Conservation (phyloP, 37 sponge, comb jelly and placozoan genomes). For the Mnemiopsis leidyi region DNA sequence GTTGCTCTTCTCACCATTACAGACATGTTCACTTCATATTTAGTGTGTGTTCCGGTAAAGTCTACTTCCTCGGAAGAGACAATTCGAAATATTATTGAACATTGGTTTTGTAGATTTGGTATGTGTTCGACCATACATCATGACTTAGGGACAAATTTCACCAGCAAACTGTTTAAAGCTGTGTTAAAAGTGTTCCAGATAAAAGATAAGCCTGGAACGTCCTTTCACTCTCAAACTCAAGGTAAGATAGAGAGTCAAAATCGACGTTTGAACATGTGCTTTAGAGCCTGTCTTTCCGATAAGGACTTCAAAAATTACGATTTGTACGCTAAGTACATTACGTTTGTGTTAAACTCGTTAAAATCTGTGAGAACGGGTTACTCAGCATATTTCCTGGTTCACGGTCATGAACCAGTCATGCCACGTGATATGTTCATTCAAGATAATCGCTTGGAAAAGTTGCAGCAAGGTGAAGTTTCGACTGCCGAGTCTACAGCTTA, state of each 20-base stretch:
- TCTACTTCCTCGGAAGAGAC: background rate
- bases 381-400: constrained; percentile 7
- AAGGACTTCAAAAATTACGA: constrained; percentile 54
- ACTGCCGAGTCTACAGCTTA: background rate
- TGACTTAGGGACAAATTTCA: background rate
- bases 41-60: constrained; percentile 1
- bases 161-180: background rate
- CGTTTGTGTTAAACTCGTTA: background rate
- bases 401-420: constrained; percentile 13
- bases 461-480: background rate
- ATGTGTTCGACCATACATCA: background rate
- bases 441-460: background rate
- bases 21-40: constrained; percentile 9
- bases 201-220: background rate
- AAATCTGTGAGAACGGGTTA: constrained; percentile 20
- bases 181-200: constrained; percentile 8
- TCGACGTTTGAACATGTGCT: constrained; percentile 18
- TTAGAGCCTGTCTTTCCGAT: background rate
- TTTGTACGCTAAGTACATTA: constrained; percentile 34
- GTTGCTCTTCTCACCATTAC: background rate
- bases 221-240: constrained; percentile 19
- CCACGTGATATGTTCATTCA: constrained; percentile 42
- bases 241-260: constrained; percentile 16
- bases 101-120: constrained; percentile 40
- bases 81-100: constrained; percentile 6